Evolutionary conservation across 1,140 invertebrate genomes (phyloP), one percentile per base, ranked within the genome.

Genomic region (Carposina sasakii): DNA sequence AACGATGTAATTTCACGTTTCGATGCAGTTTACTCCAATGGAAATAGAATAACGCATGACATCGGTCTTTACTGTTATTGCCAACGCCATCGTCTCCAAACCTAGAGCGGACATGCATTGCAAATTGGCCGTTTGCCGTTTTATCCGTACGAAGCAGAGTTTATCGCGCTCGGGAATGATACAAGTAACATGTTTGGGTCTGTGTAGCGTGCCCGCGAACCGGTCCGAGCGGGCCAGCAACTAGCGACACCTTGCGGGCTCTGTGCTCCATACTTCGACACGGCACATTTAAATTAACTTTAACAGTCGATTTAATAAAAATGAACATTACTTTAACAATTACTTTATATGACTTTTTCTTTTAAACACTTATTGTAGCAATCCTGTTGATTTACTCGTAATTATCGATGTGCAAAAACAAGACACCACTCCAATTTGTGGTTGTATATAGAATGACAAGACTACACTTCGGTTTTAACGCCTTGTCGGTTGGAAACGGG

Each of bases 281-380:
- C 75, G 75, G 77, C 75, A 76, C 73, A 82, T 82, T 82, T 74
- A 79, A 77, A 82, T 79, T 79, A 81, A 77, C 69, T 71, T 50
- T 57, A 71, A 74, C 68, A 75, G 74, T 68, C 71, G 67, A 71
- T 65, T 60, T 58, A 57, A 76, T 76, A 77, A 70, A 53, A 52
- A 68, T 67, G 64, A 67, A 65, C 60, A 70, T 72, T 73, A 71
- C 74, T 74, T 73, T 70, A 65, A 57, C 67, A 74, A 81, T 76
- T 77, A 81, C 62, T n/a, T n/a, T n/a, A n/a, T n/a, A n/a, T n/a
- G n/a, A n/a, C n/a, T n/a, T n/a, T 30, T n/a, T 2, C 28, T 30
- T 26, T 26, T 13, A 2, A 10, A 30, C 2, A 8, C 12, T 30
- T 30, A 30, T 8, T 30, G 24, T 5, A 12, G 28, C 15, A n/a